Evolutionary conservation across 2,797 vertebrate genomes (phyloP).

Genomic region (Coregonus suidteri): DNA sequence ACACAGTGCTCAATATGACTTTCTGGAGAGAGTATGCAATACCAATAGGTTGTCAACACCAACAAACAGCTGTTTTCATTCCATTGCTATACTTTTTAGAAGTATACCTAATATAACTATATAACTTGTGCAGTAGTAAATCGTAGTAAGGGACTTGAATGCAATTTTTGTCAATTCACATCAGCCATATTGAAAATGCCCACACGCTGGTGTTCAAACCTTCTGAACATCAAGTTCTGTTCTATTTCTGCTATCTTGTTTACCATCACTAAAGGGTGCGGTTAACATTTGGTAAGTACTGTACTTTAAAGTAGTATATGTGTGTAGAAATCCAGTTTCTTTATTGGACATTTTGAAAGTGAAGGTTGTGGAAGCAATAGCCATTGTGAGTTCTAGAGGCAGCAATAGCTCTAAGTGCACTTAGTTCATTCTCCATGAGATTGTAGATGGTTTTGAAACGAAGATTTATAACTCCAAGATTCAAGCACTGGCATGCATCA

Average conservation of each 20-base stretch:
- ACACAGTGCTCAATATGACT: not conserved
- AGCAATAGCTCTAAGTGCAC: not conserved
- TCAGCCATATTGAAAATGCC: not conserved
- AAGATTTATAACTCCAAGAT: too few species aligned
- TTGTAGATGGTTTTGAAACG: too few species aligned
- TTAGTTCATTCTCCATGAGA: too few species aligned
- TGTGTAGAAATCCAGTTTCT: not conserved
- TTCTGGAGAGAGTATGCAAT: not conserved
- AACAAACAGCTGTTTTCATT: not conserved
- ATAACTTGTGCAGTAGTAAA: too few species aligned
- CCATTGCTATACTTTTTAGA: not conserved
- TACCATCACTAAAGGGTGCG: not conserved
- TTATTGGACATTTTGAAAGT: not conserved
- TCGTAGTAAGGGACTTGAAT: too few species aligned
- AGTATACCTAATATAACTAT: not conserved
- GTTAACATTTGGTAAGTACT: conserved; percentile 5
- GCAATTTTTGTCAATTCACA: not conserved
- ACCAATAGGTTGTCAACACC: not conserved
- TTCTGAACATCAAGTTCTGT: not conserved
- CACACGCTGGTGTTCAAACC: not conserved
- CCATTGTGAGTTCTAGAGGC: too few species aligned
- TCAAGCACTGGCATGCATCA: too few species aligned
- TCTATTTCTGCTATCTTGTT: conserved; percentile 3
- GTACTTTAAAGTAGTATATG: not conserved
- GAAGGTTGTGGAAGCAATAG: not conserved